These are phyloP conservation scores for Benthosema pterotum DNA, from an alignment of 2,797 vertebrate genomes.

Conservation along the genomic window DNA sequence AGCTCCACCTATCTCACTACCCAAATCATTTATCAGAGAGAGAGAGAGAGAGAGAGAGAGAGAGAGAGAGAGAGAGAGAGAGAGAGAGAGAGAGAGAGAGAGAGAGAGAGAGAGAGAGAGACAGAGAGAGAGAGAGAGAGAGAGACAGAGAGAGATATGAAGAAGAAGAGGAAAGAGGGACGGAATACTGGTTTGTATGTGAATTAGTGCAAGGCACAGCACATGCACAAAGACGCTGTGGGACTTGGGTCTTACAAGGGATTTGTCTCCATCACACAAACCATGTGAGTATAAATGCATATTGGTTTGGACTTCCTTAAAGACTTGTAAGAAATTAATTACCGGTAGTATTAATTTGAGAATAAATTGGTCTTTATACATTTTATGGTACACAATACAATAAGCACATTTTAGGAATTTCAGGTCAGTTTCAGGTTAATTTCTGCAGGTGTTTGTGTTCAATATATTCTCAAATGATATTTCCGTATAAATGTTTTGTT, in stretches of 20 bases:
- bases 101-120: slow-evolving; percentile 11
- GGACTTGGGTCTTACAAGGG: not conserved
- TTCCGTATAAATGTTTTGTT: not conserved
- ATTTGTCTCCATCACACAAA: not conserved
- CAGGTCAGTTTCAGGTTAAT: not conserved
- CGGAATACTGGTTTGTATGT: slow-evolving; percentile 7
- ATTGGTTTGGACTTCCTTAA: too few relatives aligned
- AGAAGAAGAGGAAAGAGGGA: slow-evolving; percentile 26
- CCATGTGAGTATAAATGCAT: not conserved
- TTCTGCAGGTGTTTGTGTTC: not conserved
- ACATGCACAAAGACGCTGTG: not conserved
- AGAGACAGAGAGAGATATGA: not conserved
- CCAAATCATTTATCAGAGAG: not conserved
- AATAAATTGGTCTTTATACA: too few relatives aligned
- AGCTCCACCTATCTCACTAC: too few relatives aligned
- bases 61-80: slow-evolving; percentile 9
- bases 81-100: slow-evolving; percentile 3
- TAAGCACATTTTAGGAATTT: not conserved
- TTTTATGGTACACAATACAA: not conserved
- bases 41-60: slow-evolving; percentile 12
- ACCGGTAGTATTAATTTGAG: too few relatives aligned
- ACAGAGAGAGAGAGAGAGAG: slow-evolving; percentile 2
- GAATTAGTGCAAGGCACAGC: not conserved
- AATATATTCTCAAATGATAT: not conserved
- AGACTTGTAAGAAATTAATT: not conserved